Evolutionary conservation across 1,140 invertebrate genomes (phyloP).

Genomic region (Aleiodes sp.): DNA sequence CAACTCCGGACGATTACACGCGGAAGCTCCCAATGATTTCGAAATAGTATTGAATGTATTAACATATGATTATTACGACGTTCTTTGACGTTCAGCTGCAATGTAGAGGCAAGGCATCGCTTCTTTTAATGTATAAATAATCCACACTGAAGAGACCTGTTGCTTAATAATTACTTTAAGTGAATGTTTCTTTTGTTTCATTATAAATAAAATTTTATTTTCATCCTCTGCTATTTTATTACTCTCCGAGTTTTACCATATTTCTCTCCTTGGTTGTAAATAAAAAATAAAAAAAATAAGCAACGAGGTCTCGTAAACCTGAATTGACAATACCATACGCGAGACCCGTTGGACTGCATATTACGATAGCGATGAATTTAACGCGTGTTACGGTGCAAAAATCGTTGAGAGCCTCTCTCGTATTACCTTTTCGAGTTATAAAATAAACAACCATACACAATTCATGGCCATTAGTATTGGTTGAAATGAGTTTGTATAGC

Average conservation of each 20-base stretch:
- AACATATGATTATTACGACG: not conserved
- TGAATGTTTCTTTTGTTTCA: too few relatives aligned
- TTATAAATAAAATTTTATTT: too few relatives aligned
- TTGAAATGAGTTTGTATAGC: not conserved
- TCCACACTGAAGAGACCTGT: too few relatives aligned
- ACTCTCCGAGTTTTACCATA: not conserved
- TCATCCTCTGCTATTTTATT: too few relatives aligned
- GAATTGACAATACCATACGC: not conserved
- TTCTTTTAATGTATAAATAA: not conserved
- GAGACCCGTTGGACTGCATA: not conserved
- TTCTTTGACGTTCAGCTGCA: not conserved
- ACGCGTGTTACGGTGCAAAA: conserved; percentile 4
- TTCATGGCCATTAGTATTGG: not conserved
- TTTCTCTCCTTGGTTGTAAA: not conserved
- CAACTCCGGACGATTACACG: not conserved
- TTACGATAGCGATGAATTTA: not conserved
- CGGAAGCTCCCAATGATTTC: not conserved
- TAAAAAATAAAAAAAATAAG: not conserved
- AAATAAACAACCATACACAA: conserved; percentile 8
- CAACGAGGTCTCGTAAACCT: not conserved
- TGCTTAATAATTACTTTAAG: too few relatives aligned
- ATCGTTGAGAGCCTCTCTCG: not conserved
- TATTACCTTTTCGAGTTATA: not conserved
- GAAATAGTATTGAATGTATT: conserved; percentile 12
- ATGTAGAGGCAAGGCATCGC: not conserved